These are phyloP conservation scores for Diadema setosum DNA, from an alignment of 35 echinoderm and acorn worm genomes.

Conservation along the genomic window DNA sequence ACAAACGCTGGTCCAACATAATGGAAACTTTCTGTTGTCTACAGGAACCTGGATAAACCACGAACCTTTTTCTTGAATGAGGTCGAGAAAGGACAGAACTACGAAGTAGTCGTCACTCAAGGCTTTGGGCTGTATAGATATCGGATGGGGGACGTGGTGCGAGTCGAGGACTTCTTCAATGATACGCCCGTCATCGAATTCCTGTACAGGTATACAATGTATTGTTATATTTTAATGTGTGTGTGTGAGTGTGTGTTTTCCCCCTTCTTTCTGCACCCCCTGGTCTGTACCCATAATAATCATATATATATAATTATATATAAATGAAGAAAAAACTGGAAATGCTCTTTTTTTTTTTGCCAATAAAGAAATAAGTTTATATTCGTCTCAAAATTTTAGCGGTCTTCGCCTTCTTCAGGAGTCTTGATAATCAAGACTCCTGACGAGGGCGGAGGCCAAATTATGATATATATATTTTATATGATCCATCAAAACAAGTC, in stretches of 20 bases:
- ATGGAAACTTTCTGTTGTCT: background rate
- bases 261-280: background rate
- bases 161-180: background rate
- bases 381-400: background rate
- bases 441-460: no score
- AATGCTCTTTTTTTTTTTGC: background rate
- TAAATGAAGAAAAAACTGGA: background rate
- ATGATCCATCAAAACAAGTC: no score
- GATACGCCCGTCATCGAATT: background rate
- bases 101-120: background rate
- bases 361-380: background rate
- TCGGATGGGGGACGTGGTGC: conserved; percentile 10
- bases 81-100: background rate
- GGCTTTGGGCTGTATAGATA: background rate
- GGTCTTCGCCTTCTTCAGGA: background rate
- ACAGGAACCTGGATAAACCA: background rate
- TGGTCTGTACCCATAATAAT: background rate
- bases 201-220: background rate
- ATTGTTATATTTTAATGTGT: background rate
- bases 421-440: no score
- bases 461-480: no score
- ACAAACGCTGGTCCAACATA: no score
- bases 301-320: background rate
- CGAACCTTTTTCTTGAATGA: background rate
- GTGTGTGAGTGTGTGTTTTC: background rate